These are phyloP conservation scores for Euphydryas editha DNA, from an alignment of 2,888 invertebrate genomes.

Conservation along the genomic window DNA sequence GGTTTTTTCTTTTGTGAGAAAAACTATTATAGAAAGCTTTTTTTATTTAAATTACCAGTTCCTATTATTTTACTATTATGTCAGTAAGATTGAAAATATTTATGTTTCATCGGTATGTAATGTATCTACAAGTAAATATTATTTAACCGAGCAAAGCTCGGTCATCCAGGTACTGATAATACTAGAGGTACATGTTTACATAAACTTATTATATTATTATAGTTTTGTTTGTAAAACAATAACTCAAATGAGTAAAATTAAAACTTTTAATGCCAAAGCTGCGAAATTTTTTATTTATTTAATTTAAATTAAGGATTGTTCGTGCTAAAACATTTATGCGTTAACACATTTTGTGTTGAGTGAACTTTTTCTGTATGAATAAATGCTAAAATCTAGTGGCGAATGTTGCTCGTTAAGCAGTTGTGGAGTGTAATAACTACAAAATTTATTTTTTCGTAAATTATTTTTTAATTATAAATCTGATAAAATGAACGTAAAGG, in stretches of 20 bases:
- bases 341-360: constrained; percentile 10
- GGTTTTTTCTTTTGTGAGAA: no score
- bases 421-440: not conserved
- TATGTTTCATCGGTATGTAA: no score
- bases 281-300: constrained; percentile 14
- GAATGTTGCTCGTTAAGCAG: constrained; percentile 8
- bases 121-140: no score
- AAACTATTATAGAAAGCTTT: no score
- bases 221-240: not conserved
- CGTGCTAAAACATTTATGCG: constrained; percentile 14
- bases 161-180: no score
- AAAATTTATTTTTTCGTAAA: no score
- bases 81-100: no score
- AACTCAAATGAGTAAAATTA: not conserved
- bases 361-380: constrained; percentile 13
- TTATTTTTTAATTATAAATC: not conserved
- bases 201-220: not conserved
- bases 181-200: not conserved
- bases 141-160: no score
- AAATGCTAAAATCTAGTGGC: not conserved
- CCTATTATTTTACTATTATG: no score
- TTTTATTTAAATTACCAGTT: no score
- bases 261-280: not conserved
- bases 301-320: constrained; percentile 7
- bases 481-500: not conserved